These are phyloP conservation scores for Leptopilina myrica DNA, from an alignment of 2,888 invertebrate species.

Conservation along the genomic window DNA sequence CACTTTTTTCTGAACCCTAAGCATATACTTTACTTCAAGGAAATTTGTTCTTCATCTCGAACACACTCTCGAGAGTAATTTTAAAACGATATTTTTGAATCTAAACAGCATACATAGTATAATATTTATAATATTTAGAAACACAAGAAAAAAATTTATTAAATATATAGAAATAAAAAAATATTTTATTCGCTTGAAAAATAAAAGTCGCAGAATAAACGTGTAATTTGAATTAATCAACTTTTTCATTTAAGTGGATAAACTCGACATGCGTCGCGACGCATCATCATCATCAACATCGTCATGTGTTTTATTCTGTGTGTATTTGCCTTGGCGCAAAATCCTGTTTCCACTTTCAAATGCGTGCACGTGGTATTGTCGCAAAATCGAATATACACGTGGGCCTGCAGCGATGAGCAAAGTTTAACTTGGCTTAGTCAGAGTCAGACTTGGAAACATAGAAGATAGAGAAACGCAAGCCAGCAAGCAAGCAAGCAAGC, in stretches of 20 bases:
- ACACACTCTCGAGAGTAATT: too few species aligned
- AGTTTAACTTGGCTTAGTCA: conserved; percentile 35
- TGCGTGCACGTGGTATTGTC: conserved; percentile 44
- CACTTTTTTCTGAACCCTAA: too few species aligned
- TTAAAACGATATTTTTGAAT: too few species aligned
- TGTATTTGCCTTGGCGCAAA: conserved; percentile 52
- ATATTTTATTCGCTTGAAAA: neutral
- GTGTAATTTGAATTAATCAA: neutral
- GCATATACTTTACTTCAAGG: too few species aligned
- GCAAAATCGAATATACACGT: conserved; percentile 34
- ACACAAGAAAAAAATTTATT: neutral
- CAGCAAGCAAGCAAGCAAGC: neutral
- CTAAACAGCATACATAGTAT: too few species aligned
- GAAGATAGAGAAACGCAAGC: conserved; percentile 53
- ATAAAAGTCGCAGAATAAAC: neutral
- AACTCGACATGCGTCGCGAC: conserved; percentile 51
- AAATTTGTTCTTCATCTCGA: too few species aligned
- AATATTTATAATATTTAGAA: too few species aligned
- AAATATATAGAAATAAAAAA: neutral
- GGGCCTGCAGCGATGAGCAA: conserved; percentile 34
- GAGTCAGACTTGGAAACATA: conserved; percentile 16
- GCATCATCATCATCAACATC: conserved; percentile 32
- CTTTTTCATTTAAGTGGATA: neutral
- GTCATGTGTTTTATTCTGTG: conserved; percentile 30
- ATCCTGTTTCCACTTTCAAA: conserved; percentile 53